Conservation (phyloP, 2,797 vertebrate species). For the Diceros bicornis region DNA sequence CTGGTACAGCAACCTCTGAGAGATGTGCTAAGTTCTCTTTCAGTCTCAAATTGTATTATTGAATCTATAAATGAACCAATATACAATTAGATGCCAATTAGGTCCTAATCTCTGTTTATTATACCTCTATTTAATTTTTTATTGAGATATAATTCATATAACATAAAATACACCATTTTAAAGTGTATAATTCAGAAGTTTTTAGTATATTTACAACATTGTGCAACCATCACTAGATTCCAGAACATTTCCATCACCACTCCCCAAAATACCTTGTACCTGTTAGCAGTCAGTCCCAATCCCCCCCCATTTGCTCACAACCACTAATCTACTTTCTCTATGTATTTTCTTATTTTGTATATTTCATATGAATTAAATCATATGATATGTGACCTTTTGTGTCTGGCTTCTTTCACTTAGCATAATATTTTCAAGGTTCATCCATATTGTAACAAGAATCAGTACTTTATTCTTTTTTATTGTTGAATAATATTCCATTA, state of each 20-base stretch:
- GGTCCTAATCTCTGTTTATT: not conserved
- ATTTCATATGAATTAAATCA: not conserved
- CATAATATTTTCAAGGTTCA: not conserved
- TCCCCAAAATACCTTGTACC: not conserved
- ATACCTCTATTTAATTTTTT: not conserved
- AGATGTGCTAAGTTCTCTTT: not conserved
- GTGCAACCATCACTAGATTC: not conserved
- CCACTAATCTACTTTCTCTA: not conserved
- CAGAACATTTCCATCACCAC: not conserved
- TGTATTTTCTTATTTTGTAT: not conserved
- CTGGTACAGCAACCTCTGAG: not conserved
- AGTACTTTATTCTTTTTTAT: not conserved
- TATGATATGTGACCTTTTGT: not conserved
- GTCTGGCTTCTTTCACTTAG: not conserved
- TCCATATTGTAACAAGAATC: not conserved
- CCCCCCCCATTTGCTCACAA: not conserved
- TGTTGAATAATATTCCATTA: not conserved
- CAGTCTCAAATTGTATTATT: not conserved
- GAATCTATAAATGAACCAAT: not conserved
- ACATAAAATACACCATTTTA: not conserved
- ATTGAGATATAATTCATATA: not conserved
- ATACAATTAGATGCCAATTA: not conserved
- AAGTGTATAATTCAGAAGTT: not conserved
- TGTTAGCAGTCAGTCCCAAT: not conserved
- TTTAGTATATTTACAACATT: not conserved